Evolutionary conservation across 1,140 invertebrate species (phyloP).

Genomic region (Ditylenchus dipsaci): DNA sequence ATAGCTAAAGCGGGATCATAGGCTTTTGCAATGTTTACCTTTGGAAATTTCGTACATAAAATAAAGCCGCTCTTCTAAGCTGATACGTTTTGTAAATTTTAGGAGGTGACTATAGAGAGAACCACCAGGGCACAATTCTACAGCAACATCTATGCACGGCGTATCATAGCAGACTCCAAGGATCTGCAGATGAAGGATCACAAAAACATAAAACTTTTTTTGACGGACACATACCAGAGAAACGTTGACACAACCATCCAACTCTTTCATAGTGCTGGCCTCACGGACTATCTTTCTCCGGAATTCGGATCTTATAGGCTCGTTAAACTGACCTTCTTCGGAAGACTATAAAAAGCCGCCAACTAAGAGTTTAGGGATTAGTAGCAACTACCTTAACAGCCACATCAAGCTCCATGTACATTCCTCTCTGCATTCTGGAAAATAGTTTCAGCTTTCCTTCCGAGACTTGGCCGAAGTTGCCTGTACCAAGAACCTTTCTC

Average conservation of each 20-base stretch:
- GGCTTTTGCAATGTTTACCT: conserved; percentile 24
- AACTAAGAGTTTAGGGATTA: neutral
- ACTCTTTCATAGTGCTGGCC: neutral
- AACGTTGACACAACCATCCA: neutral
- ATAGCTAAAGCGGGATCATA: conserved; percentile 75
- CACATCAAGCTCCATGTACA: neutral
- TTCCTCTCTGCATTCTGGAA: neutral
- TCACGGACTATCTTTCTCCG: neutral
- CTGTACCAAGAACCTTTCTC: neutral
- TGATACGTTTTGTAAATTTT: neutral
- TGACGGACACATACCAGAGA: neutral
- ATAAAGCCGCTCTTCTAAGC: neutral
- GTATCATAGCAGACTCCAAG: conserved; percentile 25
- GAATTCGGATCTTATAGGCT: neutral
- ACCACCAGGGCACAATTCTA: conserved; percentile 35
- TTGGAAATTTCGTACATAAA: conserved; percentile 6
- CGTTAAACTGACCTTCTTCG: neutral
- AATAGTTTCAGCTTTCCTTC: neutral
- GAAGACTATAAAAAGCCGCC: neutral
- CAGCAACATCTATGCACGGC: conserved; percentile 23
- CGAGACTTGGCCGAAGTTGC: neutral
- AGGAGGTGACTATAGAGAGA: conserved; percentile 21
- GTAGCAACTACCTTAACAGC: neutral
- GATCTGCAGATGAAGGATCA: conserved; percentile 10
- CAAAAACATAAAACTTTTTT: neutral